Evolutionary conservation across 1,140 invertebrate species (phyloP), one percentile per base, ranked within the genome.

Genomic region (Hycleus cichorii): DNA sequence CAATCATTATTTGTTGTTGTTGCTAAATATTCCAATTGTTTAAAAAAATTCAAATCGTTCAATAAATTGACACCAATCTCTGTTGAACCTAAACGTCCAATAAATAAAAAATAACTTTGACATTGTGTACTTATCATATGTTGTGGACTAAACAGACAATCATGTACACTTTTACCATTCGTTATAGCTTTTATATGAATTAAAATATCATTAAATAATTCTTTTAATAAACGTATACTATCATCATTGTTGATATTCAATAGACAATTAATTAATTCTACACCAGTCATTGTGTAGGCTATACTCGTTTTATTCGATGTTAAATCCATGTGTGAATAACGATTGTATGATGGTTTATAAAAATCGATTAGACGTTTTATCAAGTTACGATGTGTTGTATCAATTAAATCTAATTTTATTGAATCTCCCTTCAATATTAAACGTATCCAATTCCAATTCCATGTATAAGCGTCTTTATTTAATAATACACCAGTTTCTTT

Each of bases 51-150:
- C 11, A 88, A 84, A 59, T 84, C 84, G 46, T 91, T 87, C 10
- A 97, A 82, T 55, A 87, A 76, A 51, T 80, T 80, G 27, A 86
- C 77, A 1, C 93, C 93, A 47, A 82, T 81, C 40, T 78, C 76
- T n/a, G 83, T 83, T 47, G 86, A 84, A 58, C 87, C 91, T 52
- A 97, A 77, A 60, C 90, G 86, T 1, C 94, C 95, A 48, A 97
- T 83, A 66, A 95, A 91, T 2, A 97, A 76, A 72, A 97, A 98
- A 76, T 97, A 97, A 73, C 89, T 88, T 72, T 95, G 92, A 72
- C 90, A 91, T 71, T 93, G 87, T 4, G 91, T 94, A 60, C 86
- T 91, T 48, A 84, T 81, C 77, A 97, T 85, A 70, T 91, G 88
- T 57, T 87, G 83, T 0, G 93, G 92, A 73, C 90, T 94, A 59